These are phyloP conservation scores for Diabrotica undecimpunctata DNA, from an alignment of 1,140 invertebrate genomes.

Conservation along the genomic window DNA sequence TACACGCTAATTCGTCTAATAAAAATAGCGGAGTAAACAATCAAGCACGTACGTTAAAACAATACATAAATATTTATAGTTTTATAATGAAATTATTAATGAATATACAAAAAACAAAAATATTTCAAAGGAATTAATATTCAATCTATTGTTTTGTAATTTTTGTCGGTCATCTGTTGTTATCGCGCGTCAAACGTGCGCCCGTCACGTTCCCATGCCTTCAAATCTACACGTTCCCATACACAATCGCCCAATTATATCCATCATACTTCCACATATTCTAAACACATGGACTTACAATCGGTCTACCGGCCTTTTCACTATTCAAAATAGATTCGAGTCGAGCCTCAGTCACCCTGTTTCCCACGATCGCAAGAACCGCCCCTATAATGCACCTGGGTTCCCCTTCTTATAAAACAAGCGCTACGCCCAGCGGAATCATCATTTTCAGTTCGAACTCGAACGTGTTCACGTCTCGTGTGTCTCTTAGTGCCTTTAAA, in stretches of 20 bases:
- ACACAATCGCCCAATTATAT: slow-evolving; percentile 17
- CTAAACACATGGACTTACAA: slow-evolving; percentile 16
- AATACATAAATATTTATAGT: too few relatives aligned
- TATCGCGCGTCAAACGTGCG: slow-evolving; percentile 10
- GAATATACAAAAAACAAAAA: too few relatives aligned
- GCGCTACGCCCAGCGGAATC: not conserved
- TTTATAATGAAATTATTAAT: too few relatives aligned
- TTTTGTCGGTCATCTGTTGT: too few relatives aligned
- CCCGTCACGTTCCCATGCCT: slow-evolving; percentile 14
- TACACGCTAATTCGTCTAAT: too few relatives aligned
- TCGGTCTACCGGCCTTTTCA: slow-evolving; percentile 17
- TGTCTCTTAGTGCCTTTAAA: slow-evolving; percentile 13
- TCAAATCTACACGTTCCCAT: slow-evolving; percentile 17
- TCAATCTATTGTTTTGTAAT: too few relatives aligned
- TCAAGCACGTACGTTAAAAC: too few relatives aligned
- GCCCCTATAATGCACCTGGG: slow-evolving; percentile 28
- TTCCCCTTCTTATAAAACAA: slow-evolving; percentile 27
- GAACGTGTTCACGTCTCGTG: slow-evolving; percentile 13
- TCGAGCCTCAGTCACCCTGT: slow-evolving; percentile 4
- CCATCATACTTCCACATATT: slow-evolving; percentile 14
- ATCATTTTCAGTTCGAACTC: slow-evolving; percentile 28
- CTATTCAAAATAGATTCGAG: slow-evolving; percentile 20
- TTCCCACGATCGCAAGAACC: slow-evolving; percentile 30
- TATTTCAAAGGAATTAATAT: too few relatives aligned
- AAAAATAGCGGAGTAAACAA: too few relatives aligned